Percentiles rank a stretch among this genome's conserved stretches.
Conservation (phyloP, 1,140 invertebrate species). For the Formica exsecta region DNA sequence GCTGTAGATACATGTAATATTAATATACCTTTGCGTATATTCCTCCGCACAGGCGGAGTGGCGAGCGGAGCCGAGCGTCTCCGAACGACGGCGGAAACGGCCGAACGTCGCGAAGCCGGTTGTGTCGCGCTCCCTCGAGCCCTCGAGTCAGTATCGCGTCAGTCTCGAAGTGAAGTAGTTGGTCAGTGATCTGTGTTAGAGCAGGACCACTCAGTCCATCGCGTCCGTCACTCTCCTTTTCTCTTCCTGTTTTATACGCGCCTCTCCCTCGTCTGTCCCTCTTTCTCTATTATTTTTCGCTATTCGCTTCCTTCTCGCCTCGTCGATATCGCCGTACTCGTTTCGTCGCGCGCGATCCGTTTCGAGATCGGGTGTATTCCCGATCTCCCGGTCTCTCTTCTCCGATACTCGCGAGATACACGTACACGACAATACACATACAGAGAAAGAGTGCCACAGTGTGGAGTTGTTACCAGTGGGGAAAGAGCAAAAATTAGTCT, state of each 20-base stretch:
- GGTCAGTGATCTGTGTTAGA: constrained; percentile 81
- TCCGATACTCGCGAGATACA: constrained; percentile 26
- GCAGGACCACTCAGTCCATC: constrained; percentile 71
- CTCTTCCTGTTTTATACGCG: constrained; percentile 8
- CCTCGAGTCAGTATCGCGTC: constrained; percentile 78
- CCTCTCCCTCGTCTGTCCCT: constrained; percentile 23
- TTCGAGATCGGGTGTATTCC: constrained; percentile 8
- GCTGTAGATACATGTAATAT: not conserved
- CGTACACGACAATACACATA: constrained; percentile 58
- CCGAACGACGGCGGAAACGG: constrained; percentile 1
- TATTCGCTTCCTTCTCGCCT: not conserved
- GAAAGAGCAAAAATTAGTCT: constrained; percentile 68
- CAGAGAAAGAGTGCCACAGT: constrained; percentile 64
- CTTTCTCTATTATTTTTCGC: constrained; percentile 6
- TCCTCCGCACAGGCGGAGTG: not conserved
- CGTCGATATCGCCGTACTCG: not conserved
- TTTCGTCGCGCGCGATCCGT: constrained; percentile 15
- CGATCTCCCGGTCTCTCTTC: constrained; percentile 26
- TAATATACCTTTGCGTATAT: not conserved
- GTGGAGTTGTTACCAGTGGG: constrained; percentile 74
- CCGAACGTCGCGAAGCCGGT: constrained; percentile 72
- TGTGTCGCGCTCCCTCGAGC: constrained; percentile 68
- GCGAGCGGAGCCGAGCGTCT: constrained; percentile 67
- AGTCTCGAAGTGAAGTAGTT: constrained; percentile 78
- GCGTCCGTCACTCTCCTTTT: constrained; percentile 55